phyloP scores from a whole-genome alignment of 2,113 vertebrate genomes.

The Rhea americana region DNA sequence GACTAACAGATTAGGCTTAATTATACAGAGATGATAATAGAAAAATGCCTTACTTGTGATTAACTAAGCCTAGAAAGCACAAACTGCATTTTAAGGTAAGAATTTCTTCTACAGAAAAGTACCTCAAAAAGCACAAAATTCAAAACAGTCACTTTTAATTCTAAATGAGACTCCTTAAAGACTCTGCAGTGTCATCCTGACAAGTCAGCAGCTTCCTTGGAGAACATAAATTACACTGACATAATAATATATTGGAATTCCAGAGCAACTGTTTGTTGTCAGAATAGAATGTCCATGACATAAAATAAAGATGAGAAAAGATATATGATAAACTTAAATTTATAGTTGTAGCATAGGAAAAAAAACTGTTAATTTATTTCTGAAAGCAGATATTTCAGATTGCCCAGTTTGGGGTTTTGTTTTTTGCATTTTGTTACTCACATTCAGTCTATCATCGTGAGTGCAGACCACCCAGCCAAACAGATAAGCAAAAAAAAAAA shows the following conservation, averaged over 20 bases:
- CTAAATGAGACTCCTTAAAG: slow-evolving; percentile 24
- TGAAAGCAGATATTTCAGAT: not conserved
- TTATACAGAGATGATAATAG: not conserved
- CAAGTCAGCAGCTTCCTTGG: slow-evolving; percentile 40
- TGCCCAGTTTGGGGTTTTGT: slow-evolving; percentile 21
- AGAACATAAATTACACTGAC: slow-evolving; percentile 58
- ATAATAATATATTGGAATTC: slow-evolving; percentile 52
- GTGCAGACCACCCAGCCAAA: not conserved
- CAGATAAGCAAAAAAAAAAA: not conserved
- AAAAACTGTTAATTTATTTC: not conserved
- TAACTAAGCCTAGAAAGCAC: not conserved
- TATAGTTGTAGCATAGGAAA: not conserved
- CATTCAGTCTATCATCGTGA: slow-evolving; percentile 19
- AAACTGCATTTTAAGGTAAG: not conserved
- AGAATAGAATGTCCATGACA: slow-evolving; percentile 58
- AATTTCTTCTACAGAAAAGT: slow-evolving; percentile 28
- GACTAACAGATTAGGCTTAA: not conserved
- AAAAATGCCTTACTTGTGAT: not conserved
- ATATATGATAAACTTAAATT: slow-evolving; percentile 41
- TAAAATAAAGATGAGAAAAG: slow-evolving; percentile 58
- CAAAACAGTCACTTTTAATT: slow-evolving; percentile 4
- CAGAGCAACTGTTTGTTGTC: slow-evolving; percentile 63
- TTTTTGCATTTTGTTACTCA: slow-evolving; percentile 1
- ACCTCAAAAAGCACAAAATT: slow-evolving; percentile 33
- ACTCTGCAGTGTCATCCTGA: slow-evolving; percentile 32